Conservation (phyloP, 2,888 invertebrate species). For the Mythimna pallens region DNA sequence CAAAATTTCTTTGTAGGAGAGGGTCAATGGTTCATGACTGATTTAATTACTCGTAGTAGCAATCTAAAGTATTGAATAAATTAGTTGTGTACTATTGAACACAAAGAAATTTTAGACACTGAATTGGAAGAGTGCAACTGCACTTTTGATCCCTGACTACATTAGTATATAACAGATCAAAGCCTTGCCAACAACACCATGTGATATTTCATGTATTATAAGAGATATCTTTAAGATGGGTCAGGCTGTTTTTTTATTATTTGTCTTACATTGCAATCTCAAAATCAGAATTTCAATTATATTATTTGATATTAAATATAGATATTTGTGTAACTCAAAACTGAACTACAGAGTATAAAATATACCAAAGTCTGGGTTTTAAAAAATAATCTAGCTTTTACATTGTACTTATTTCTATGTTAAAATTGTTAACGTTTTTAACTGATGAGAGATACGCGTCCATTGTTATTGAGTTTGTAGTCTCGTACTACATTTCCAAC, state of each 20-base stretch:
- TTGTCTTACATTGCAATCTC: constrained; percentile 23
- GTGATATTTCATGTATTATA: constrained; percentile 29
- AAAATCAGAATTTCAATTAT: constrained; percentile 20
- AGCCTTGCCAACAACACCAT: constrained; percentile 21
- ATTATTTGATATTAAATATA: constrained; percentile 21
- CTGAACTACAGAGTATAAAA: too few relatives aligned
- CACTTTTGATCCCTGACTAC: too few relatives aligned
- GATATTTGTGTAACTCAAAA: neutral
- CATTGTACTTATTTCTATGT: neutral
- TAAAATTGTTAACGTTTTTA: constrained; percentile 22
- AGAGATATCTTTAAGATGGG: constrained; percentile 6
- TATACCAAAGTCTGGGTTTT: neutral
- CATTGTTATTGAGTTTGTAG: constrained; percentile 4
- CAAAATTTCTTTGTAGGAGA: too few relatives aligned
- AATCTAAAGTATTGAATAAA: too few relatives aligned
- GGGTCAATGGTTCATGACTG: too few relatives aligned
- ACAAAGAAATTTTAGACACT: too few relatives aligned
- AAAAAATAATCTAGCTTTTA: neutral
- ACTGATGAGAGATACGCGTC: constrained; percentile 29
- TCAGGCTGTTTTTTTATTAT: constrained; percentile 11
- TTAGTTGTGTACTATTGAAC: too few relatives aligned
- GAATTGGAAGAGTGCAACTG: too few relatives aligned
- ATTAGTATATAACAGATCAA: constrained; percentile 21
- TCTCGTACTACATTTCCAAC: constrained; percentile 4
- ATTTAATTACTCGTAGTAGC: too few relatives aligned